Base-by-base conservation (phyloP, 2,888 invertebrate species). In the Dione vanillae region DNA sequence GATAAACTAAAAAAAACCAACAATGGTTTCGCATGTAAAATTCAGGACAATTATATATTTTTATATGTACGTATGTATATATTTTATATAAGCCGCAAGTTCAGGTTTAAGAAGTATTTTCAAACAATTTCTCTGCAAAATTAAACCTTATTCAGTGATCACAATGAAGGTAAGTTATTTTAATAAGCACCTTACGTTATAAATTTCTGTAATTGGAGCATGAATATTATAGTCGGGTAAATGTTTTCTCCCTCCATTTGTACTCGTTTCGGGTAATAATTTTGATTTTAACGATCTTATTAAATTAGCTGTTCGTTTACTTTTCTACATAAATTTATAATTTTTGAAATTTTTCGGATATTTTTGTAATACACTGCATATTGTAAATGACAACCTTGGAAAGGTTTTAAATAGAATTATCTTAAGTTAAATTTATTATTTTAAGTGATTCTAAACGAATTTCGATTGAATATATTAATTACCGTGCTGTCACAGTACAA, bases 191-290 rank as follows among this genome's bases (percentile, higher is more conserved):
- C 71, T 76, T 72, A 69, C 70, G 74, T 76, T 79, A 81, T 83
- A 80, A 79, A 82, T 84, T 79, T 75, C 73, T 73, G 77, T 82
- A 85, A 85, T 85, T 80, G 81, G 74, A 74, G 78, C 76, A 81
- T 85, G 82, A 85, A 84, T 81, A 82, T 82, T 79, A 80, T 80
- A 78, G 78, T 77, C 68, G 75, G 77, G 76, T 74, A 75, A 77
- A 76, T 74, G 74, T 77, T 76, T 76, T 75, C 74, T 71, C 74
- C 72, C 76, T 74, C 74, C 69, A 73, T 73, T 76, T 74, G 74
- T 73, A 75, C 72, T 61, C 78, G 79, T 80, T 79, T 76, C 79
- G 79, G 78, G 77, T 76, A 77, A 80, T 80, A 80, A 80, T 70
- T 78, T 73, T 69, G 74, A 77, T 77, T 75, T 75, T 78, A 79